A percentile compares a stretch with the other conserved stretches of the same genome.
Evolutionary conservation across 2,797 vertebrate genomes (phyloP).

Genomic region (Salarias fasciatus): DNA sequence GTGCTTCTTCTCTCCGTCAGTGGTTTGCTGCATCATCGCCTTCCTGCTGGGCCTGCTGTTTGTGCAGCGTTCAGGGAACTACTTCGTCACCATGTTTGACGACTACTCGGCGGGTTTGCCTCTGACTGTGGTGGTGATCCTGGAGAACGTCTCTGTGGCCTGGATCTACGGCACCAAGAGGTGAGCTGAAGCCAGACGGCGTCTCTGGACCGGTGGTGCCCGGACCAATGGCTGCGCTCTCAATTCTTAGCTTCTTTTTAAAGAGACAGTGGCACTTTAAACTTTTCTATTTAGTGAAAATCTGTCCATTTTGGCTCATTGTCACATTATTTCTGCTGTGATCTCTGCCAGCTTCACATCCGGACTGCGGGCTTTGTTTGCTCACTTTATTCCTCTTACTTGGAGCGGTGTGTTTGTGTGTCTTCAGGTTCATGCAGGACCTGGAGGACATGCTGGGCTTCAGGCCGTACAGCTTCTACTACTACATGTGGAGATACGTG

Average conservation of each 20-base stretch:
- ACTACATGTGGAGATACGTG: constrained; percentile 96
- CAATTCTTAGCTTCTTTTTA: no score
- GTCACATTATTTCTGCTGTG: no score
- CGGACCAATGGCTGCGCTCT: no score
- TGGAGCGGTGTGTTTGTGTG: no score
- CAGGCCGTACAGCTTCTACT: constrained; percentile 91
- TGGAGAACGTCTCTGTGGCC: constrained; percentile 96
- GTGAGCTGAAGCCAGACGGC: constrained; percentile 61
- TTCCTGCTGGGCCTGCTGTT: constrained; percentile 94
- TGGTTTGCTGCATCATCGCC: constrained; percentile 92
- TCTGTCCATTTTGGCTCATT: no score
- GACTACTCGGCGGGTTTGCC: constrained; percentile 97
- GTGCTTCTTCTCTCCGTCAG: constrained; percentile 70
- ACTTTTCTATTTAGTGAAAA: no score
- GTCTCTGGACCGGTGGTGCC: no score
- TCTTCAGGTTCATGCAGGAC: constrained; percentile 92
- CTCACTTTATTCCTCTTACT: no score
- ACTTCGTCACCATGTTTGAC: constrained; percentile 98
- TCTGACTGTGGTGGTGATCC: constrained; percentile 94
- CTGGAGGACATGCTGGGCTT: constrained; percentile 98
- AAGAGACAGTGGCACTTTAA: no score
- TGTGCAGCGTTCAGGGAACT: constrained; percentile 97
- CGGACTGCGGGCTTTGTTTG: no score
- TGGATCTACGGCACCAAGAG: constrained; percentile 98
- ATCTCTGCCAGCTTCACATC: no score